These are phyloP conservation scores for Augochlorella aurata DNA, from an alignment of 2,888 invertebrate genomes.

Conservation along the genomic window DNA sequence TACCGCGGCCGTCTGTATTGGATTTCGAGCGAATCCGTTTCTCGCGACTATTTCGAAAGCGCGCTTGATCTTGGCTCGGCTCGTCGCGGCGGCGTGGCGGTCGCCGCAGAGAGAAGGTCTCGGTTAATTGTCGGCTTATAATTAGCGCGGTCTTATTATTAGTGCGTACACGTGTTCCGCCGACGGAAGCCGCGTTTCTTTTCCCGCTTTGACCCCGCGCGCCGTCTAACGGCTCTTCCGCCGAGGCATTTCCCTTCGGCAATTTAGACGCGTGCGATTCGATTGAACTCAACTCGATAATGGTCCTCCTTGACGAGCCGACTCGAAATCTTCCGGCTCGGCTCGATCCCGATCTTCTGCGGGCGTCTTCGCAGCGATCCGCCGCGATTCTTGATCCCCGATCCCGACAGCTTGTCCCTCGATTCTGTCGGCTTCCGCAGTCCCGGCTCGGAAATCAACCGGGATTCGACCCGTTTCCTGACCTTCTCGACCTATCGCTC, in stretches of 20 bases:
- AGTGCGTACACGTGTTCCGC: constrained; percentile 49
- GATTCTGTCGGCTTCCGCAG: background rate
- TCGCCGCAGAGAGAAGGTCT: constrained; percentile 20
- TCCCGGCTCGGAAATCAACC: background rate
- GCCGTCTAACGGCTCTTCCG: constrained; percentile 57
- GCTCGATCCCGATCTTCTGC: constrained; percentile 18
- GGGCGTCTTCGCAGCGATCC: constrained; percentile 27
- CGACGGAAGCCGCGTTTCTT: constrained; percentile 50
- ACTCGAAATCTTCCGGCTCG: constrained; percentile 51
- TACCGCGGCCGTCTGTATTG: constrained; percentile 6
- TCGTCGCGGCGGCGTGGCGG: too few species aligned
- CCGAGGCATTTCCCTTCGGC: constrained; percentile 61
- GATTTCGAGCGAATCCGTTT: background rate
- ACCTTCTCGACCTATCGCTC: background rate
- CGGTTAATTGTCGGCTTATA: constrained; percentile 56
- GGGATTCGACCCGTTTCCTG: background rate
- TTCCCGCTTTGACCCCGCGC: constrained; percentile 12
- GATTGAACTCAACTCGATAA: constrained; percentile 70
- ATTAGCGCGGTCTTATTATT: constrained; percentile 56
- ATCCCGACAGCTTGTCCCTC: background rate
- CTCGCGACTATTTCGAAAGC: background rate
- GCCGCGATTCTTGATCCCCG: constrained; percentile 17
- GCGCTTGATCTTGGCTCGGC: constrained; percentile 1
- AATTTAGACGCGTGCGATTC: constrained; percentile 68
- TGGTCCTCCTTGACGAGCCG: constrained; percentile 58